A percentile compares a stretch with the other conserved stretches of the same genome.
Conservation (phyloP, 2,888 invertebrate genomes). For the Dendrolimus houi region DNA sequence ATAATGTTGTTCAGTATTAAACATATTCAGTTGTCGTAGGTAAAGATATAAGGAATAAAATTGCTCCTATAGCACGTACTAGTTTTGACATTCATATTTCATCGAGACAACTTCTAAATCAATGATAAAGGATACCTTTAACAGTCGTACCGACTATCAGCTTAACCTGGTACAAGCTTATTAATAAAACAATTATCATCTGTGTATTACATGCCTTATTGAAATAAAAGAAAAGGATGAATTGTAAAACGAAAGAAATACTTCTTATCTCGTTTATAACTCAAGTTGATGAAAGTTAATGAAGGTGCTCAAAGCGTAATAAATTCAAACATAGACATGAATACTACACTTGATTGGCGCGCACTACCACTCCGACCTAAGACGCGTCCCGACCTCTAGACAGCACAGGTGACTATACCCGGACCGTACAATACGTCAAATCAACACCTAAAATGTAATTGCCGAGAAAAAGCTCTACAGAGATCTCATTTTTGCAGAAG, state of each 20-base stretch:
- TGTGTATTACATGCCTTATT: too few species aligned
- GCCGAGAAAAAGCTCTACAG: constrained; percentile 27
- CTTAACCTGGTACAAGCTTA: too few species aligned
- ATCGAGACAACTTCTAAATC: too few species aligned
- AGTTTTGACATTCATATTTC: too few species aligned
- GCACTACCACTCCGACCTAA: constrained; percentile 31
- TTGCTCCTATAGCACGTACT: too few species aligned
- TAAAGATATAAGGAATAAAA: too few species aligned
- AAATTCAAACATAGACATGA: constrained; percentile 11
- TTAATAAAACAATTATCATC: too few species aligned
- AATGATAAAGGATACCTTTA: too few species aligned
- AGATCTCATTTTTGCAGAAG: constrained; percentile 37
- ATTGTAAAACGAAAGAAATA: background rate
- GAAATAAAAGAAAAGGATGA: too few species aligned
- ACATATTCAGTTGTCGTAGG: too few species aligned
- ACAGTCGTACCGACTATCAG: too few species aligned
- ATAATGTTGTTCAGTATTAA: background rate
- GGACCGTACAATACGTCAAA: constrained; percentile 27
- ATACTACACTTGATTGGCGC: constrained; percentile 46
- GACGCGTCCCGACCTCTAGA: constrained; percentile 54
- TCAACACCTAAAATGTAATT: constrained; percentile 35
- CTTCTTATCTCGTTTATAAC: background rate
- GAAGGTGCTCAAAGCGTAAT: constrained; percentile 2
- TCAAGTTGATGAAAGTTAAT: constrained; percentile 2
- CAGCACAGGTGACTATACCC: constrained; percentile 49